Evolutionary conservation across 2,113 vertebrate genomes (phyloP), one percentile per base, ranked within the genome.

Genomic region (Dolichallabes microphthalmus): DNA sequence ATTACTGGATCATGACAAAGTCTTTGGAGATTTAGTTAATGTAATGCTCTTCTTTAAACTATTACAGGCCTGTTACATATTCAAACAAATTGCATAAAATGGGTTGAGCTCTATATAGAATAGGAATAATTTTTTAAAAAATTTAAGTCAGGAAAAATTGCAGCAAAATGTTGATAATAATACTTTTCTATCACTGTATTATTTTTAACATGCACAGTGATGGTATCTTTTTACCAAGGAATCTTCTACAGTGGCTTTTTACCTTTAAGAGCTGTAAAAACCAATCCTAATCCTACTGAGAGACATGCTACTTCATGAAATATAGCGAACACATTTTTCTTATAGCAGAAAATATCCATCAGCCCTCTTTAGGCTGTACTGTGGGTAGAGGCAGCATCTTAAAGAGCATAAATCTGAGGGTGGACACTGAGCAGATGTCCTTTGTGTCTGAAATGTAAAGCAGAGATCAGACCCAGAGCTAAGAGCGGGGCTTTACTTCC

Each of bases 341-440:
- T 78, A 9, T 78, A 35, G 83, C 74, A 68, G 74, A n/a, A 85
- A 85, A 85, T 77, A 71, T 86, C 57, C 85, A 86, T 81, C 85
- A 86, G 85, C 32, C 77, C 78, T 86, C 79, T 86, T 86, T 64
- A 86, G 57, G 78, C 66, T 45, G 66, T 5, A 8, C 10, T 61
- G 66, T 50, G 78, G 35, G 74, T 85, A 53, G 58, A 82, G 83
- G 79, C 94, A 96, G 91, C 92, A 95, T 94, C 93, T 83, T 95
- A 94, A 94, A 94, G 92, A 94, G 96, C 95, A 97, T 95, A 97
- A 97, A 97, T 96, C 94, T 95, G 95, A 96, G 95, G 94, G 95
- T 95, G 93, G 93, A 94, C 94, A 95, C 96, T 97, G 96, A 96
- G 94, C 95, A 94, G 90, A 94, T 96, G 82, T 81, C 84, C 69